phyloP scores from a whole-genome alignment of 2,797 vertebrate species.

The Botia almorhae region DNA sequence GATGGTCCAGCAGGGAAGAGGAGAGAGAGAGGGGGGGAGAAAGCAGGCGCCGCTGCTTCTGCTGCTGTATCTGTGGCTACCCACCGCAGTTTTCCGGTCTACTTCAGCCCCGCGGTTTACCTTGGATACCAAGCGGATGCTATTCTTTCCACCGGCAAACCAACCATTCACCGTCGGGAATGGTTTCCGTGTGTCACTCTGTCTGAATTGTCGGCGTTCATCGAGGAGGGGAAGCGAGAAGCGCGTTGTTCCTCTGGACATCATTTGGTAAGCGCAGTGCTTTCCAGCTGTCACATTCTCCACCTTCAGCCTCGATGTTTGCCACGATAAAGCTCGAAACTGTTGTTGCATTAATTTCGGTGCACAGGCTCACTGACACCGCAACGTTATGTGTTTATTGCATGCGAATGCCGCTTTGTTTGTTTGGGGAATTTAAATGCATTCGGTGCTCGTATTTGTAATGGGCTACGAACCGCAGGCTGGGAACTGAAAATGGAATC shows the following conservation, averaged over 20 bases:
- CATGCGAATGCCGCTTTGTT: neutral
- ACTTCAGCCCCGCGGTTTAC: neutral
- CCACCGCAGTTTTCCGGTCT: conserved; percentile 74
- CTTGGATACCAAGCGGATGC: conserved; percentile 69
- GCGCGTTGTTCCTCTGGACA: conserved; percentile 73
- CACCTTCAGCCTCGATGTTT: conserved; percentile 45
- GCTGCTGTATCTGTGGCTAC: conserved; percentile 73
- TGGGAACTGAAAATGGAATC: conserved; percentile 60
- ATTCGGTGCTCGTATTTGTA: conserved; percentile 34
- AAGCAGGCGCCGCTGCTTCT: conserved; percentile 60
- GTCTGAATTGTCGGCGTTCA: conserved; percentile 72
- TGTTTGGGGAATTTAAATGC: neutral
- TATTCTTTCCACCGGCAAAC: too few species aligned
- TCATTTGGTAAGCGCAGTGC: conserved; percentile 84
- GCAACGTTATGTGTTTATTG: neutral
- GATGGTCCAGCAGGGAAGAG: conserved; percentile 52
- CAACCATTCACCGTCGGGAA: conserved; percentile 64
- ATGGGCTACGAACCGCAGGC: conserved; percentile 25
- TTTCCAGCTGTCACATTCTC: conserved; percentile 54
- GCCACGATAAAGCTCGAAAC: conserved; percentile 9
- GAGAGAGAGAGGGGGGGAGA: conserved; percentile 62
- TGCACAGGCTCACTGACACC: neutral
- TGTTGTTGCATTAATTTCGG: neutral
- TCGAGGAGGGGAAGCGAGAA: conserved; percentile 66
- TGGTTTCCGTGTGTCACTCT: conserved; percentile 68